Evolutionary conservation across 2,797 vertebrate species (phyloP), one percentile per base, ranked within the genome.

Genomic region (Tachyglossus aculeatus): DNA sequence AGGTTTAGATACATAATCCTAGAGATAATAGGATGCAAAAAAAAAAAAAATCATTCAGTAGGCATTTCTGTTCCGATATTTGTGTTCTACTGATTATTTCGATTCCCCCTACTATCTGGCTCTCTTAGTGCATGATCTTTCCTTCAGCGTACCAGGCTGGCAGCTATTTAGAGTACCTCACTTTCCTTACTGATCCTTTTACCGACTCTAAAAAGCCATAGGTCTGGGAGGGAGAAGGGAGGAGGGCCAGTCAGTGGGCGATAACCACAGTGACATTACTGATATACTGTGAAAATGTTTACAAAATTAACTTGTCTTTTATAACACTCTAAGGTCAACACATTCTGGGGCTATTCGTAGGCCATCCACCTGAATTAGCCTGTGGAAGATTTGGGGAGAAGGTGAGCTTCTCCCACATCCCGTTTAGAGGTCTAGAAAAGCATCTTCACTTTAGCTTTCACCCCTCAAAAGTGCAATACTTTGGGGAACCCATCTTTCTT

Each of bases 21-120:
- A 93, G 91, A 90, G 92, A 85, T 73, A 90, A 22, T 88, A 92
- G 77, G 90, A 94, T 93, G 91, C 94, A 95, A 95, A 94, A 89
- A 90, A 87, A 91, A 71, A 80, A 88, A 86, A 90, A 47, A 66
- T 53, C 65, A 10, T 77, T 4, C 10, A 85, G 67, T 74, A 88
- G 82, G 65, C 59, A 68, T 82, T 90, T 89, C 75, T 82, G 63
- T 89, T 85, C 80, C 38, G 73, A 79, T 43, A 70, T 71, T 82
- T 76, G 62, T 74, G 56, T 80, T 73, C 81, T 67, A 75, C 6
- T 22, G 40, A 47, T 75, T 74, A 56, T 59, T 59, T 58, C 52
- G 64, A 38, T 48, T 48, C 38, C 45, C 40, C 10, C 7, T 21
- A 40, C 58, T 34, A 6, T 15, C 53, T 40, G 78, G 65, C 71